A percentile compares a stretch with the other conserved stretches of the same genome.
Conservation (phyloP, 2,888 invertebrate genomes). For the Drosophila dives region DNA sequence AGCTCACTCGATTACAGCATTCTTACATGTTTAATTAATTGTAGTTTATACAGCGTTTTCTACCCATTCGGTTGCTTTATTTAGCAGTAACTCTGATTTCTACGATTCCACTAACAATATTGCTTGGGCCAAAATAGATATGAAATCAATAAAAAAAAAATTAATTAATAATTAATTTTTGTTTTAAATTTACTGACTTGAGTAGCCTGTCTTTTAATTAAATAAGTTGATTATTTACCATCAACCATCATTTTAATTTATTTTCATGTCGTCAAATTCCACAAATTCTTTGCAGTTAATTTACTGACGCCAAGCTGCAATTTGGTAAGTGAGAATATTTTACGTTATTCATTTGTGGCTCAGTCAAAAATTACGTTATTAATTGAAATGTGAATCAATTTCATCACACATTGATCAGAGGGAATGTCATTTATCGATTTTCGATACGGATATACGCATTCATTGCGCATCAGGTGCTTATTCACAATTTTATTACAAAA, state of each 20-base stretch:
- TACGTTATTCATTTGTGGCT: conserved; percentile 7
- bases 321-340: background rate
- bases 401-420: conserved; percentile 33
- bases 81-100: background rate
- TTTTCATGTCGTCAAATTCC: no score
- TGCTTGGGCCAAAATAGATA: background rate
- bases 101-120: background rate
- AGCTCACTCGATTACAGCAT: background rate
- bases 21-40: conserved; percentile 11
- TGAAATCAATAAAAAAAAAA: background rate
- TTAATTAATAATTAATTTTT: no score
- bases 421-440: conserved; percentile 58
- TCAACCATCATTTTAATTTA: background rate
- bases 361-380: conserved; percentile 28
- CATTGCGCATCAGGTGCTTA: conserved; percentile 41
- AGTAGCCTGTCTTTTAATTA: background rate
- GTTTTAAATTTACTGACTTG: background rate
- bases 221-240: background rate
- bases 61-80: background rate
- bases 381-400: conserved; percentile 42
- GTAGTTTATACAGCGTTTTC: conserved; percentile 34
- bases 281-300: no score
- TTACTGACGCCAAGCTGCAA: background rate
- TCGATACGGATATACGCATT: conserved; percentile 54
- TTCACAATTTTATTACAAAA: conserved; percentile 38